Base-by-base conservation (phyloP, 2,113 vertebrate species). In the Thunnus thynnus region DNA sequence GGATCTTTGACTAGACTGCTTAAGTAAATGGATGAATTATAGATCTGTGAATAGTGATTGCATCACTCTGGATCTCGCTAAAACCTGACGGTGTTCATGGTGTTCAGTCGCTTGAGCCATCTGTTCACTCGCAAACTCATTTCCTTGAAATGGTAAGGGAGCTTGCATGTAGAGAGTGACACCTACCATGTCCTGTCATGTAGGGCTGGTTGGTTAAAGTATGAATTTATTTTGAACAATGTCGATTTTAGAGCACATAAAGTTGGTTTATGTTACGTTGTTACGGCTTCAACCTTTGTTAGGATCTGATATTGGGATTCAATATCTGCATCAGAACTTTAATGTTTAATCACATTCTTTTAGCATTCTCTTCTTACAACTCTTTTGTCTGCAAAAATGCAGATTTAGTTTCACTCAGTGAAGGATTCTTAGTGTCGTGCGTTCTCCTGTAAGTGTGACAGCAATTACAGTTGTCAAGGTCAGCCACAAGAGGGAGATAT, bases 401-500 rank as follows among this genome's bases (percentile, higher is more conserved):
- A 5, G 13, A 17, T 14, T 44, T 27, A 52, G 25, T 36, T 18
- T 25, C 25, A 8, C 50, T 55, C 41, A 16, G 17, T 20, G 13
- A 52, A 50, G 66, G 48, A 3, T 63, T 74, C 22, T 58, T 27
- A 60, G 10, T 47, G 13, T 10, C 4, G 22, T 10, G 51, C n/a
- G 1, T 51, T 52, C 18, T 5, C 51, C 16, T 11, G 56, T 2
- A 84, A 62, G 50, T 56, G 30, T 63, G 47, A 27, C 57, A 58
- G 27, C 56, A 70, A 13, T 80, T 60, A 70, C 54, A 84, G 61
- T 82, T 76, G 48, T 85, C 22, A 84, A 52, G 41, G 71, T 85
- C 71, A 56, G 65, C 93, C 94, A 92, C 86, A 65, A 92, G 94
- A 73, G 89, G 93, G 92, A 73, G 81, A 4, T 89, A 81, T 69